Base-by-base conservation (phyloP, 1,140 invertebrate genomes). In the Drosophila pallidifrons region DNA sequence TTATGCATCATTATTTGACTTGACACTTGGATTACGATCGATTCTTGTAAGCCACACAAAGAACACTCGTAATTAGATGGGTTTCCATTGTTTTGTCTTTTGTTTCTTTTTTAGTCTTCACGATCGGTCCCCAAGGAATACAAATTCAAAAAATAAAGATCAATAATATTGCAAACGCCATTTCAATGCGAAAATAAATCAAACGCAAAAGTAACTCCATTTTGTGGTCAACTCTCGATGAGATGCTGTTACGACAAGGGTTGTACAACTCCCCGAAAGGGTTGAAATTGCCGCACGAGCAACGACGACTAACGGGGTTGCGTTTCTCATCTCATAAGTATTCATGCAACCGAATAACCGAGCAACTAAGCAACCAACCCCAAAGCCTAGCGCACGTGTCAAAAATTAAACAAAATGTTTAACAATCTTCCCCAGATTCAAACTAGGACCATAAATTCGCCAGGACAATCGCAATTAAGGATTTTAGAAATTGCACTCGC, bases 1-100 rank as follows among this genome's bases (percentile, higher is more conserved):
- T 82, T 87, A 87, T 87, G 82, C 82, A 87, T 87, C 83, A 82
- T 89, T 88, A 78, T 88, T 88, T 80, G 83, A 69, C 73, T 75
- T 86, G 82, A 75, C 82, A 73, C 77, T 63, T 58, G 32, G 69
- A 74, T 61, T 69, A 41, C 52, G 58, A 46, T 46, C 43, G 45
- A 49, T 69, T 55, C 49, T 54, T 28, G 13, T 35, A 32, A 47
- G 41, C 30, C 11, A 49, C 5, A n/a, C 35, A 66, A 77, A 32
- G 54, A 15, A 13, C 13, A 41, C 15, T 47, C 20, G 32, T 11
- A 51, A 81, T 64, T 55, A 49, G 20, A 25, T 49, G 11, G 25
- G 5, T 13, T 38, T 38, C 2, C 32, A 10, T 38, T 38, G 6
- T 38, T 38, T 10, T 38, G 20, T 10, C 35, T 11, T 38, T 2